These are phyloP conservation scores for Dynastes hyllus DNA, from an alignment of 2,888 invertebrate genomes.

Conservation along the genomic window DNA sequence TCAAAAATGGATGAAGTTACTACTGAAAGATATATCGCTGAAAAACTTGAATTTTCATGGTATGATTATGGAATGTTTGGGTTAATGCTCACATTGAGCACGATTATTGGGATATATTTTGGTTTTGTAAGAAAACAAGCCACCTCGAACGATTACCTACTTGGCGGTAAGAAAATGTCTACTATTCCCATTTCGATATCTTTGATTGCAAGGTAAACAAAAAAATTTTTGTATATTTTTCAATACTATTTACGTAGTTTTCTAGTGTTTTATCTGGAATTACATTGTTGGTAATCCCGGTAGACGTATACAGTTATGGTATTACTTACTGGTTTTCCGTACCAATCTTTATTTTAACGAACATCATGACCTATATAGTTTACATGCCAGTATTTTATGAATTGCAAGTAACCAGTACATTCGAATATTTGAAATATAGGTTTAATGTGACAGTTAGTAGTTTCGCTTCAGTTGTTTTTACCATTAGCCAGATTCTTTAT, in stretches of 20 bases:
- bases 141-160: slow-evolving; percentile 80
- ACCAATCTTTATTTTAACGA: slow-evolving; percentile 67
- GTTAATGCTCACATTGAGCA: slow-evolving; percentile 73
- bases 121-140: slow-evolving; percentile 76
- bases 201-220: slow-evolving; percentile 80
- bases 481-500: slow-evolving; percentile 75
- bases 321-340: slow-evolving; percentile 75
- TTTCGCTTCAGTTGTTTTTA: slow-evolving; percentile 76
- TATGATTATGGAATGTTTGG: slow-evolving; percentile 75
- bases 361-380: slow-evolving; percentile 61
- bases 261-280: slow-evolving; percentile 83
- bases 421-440: slow-evolving; percentile 79
- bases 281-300: slow-evolving; percentile 82
- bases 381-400: slow-evolving; percentile 80
- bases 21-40: background rate
- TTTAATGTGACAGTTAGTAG: slow-evolving; percentile 76
- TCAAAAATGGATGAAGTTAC: too few relatives aligned
- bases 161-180: slow-evolving; percentile 83
- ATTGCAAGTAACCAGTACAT: slow-evolving; percentile 80
- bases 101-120: slow-evolving; percentile 76
- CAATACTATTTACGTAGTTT: slow-evolving; percentile 48
- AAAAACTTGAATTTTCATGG: slow-evolving; percentile 69
- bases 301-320: slow-evolving; percentile 83
- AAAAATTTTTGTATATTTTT: background rate
- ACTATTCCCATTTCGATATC: slow-evolving; percentile 84